phyloP scores from a whole-genome alignment of 2,113 vertebrate genomes.

The cat (Felis catus) region F.catus_Fca126_mat1.0 CM031412.1:227977501-227978000 shows the following conservation, averaged over 20 bases:
- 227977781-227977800: neutral
- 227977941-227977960: neutral
- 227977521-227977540: neutral
- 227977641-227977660: neutral
- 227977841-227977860: neutral
- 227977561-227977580: neutral
- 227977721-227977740: neutral
- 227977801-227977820: neutral
- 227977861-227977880: neutral
- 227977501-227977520: neutral
- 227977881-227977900: fast-evolving
- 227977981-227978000: neutral
- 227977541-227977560: neutral
- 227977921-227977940: neutral
- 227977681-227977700: neutral
- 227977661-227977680: neutral
- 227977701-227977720: neutral
- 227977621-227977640: neutral
- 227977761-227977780: neutral
- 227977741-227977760: neutral
- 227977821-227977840: neutral
- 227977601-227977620: neutral
- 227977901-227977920: neutral
- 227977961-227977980: neutral
- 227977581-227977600: fast-evolving